phyloP scores from a whole-genome alignment of 2,888 invertebrate genomes.

The Hetaerina titia region DNA sequence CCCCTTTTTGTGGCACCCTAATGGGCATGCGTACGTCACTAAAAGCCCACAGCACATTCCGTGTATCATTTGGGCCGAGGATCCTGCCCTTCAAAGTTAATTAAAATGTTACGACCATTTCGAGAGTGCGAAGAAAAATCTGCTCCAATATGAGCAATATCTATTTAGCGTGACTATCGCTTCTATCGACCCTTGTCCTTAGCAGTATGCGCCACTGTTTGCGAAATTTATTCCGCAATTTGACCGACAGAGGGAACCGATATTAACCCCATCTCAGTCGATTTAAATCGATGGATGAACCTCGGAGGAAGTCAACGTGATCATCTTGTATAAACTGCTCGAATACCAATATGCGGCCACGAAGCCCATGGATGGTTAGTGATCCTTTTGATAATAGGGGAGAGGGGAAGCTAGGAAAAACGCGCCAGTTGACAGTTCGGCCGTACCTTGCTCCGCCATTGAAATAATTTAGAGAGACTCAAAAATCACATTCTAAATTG shows the following conservation, averaged over 20 bases:
- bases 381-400: neutral
- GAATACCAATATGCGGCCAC: neutral
- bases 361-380: neutral
- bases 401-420: neutral
- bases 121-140: neutral
- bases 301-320: neutral
- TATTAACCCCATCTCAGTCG: neutral
- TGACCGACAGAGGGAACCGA: neutral
- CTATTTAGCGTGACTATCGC: conserved; percentile 7
- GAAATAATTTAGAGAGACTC: too few species aligned
- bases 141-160: neutral
- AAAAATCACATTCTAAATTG: too few species aligned
- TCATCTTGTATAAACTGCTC: neutral
- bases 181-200: neutral
- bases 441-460: neutral
- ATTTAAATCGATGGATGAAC: neutral
- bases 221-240: neutral
- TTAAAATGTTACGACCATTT: too few species aligned
- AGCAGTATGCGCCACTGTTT: neutral
- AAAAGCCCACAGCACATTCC: too few species aligned
- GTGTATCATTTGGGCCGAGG: too few species aligned
- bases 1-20: too few species aligned
- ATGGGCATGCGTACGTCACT: too few species aligned
- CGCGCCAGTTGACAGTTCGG: neutral
- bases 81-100: too few species aligned